Evolutionary conservation across 1,140 invertebrate species (phyloP), one percentile per base, ranked within the genome.

Genomic region (Solen grandis): DNA sequence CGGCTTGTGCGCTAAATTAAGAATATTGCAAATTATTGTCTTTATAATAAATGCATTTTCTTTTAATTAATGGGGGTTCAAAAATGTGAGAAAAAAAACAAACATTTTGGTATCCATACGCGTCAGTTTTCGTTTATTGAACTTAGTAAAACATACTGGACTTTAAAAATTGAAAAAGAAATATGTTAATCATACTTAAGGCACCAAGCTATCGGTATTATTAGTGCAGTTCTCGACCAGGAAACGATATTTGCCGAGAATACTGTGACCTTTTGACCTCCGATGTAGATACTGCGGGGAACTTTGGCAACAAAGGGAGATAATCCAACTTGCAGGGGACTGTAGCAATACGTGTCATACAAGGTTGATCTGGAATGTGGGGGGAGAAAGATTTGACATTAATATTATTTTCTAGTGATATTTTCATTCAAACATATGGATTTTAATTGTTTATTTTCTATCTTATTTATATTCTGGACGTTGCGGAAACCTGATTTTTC

Each of bases 191-290:
- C 85, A n/a, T 81, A 88, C 88, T 89, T 90, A 29, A 90, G 63
- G 60, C 78, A 84, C 57, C 77, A 82, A 1, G 88, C 88, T 50
- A 90, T 86, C 13, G 88, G 88, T 38, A 90, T 82, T 36, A 87
- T 83, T 14, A 90, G 85, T 5, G 84, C 33, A 25, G 88, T 90
- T 62, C 88, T 72, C 5, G 84, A 50, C 83, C 85, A 87, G 3
- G 88, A 87, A 22, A 89, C 86, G 41, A 87, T 87, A 68, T 90
- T 90, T 38, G 88, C 88, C n/a, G 85, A 84, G 69, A 90, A 90
- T 19, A 88, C 79, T 5, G 70, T 74, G 38, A 79, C 31, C 33
- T 72, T 55, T 0, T 16, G 35, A 1, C 69, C 82, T 25, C 72
- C 50, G 59, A 87, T 16, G 13, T 59, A 33, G 13, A 87, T 72